These are phyloP conservation scores for Dunckerocampus dactyliophorus DNA, from an alignment of 2,113 vertebrate species.

Conservation along the genomic window DNA sequence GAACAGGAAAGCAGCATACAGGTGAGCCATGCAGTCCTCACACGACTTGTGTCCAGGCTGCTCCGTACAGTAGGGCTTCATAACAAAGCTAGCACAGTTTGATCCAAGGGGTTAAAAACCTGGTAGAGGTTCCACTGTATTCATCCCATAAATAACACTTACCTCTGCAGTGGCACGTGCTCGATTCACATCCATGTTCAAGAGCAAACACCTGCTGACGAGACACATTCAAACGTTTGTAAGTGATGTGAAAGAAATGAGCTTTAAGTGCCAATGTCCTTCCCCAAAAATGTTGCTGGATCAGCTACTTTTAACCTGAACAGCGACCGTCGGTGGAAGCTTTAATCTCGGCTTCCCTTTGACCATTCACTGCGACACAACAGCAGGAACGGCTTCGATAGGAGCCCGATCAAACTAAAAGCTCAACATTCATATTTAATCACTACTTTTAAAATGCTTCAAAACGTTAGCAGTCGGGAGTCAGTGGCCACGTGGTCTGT, in stretches of 20 bases:
- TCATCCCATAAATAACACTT: too few relatives aligned
- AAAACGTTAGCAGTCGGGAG: background rate
- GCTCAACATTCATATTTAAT: background rate
- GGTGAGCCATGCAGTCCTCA: too few relatives aligned
- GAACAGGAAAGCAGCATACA: too few relatives aligned
- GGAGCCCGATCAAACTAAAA: background rate
- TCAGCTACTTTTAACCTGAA: conserved; percentile 4
- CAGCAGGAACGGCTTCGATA: conserved; percentile 14
- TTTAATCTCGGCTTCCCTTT: conserved; percentile 6
- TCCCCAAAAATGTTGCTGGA: conserved; percentile 3
- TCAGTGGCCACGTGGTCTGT: background rate
- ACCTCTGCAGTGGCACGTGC: too few relatives aligned
- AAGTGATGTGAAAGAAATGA: too few relatives aligned
- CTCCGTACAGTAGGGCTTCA: too few relatives aligned
- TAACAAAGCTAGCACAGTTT: too few relatives aligned
- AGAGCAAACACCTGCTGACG: background rate
- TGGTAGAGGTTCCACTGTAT: too few relatives aligned
- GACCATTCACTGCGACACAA: conserved; percentile 1
- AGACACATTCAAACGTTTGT: too few relatives aligned
- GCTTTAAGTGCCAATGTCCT: background rate
- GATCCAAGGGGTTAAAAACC: too few relatives aligned
- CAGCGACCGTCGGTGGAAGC: conserved; percentile 12
- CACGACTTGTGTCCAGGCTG: too few relatives aligned
- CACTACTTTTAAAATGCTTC: background rate
- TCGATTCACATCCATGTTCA: too few relatives aligned